Evolutionary conservation across 35 echinoderm and acorn worm species (phyloP), one percentile per base, ranked within the genome.

Genomic region (Lytechinus variegatus): DNA sequence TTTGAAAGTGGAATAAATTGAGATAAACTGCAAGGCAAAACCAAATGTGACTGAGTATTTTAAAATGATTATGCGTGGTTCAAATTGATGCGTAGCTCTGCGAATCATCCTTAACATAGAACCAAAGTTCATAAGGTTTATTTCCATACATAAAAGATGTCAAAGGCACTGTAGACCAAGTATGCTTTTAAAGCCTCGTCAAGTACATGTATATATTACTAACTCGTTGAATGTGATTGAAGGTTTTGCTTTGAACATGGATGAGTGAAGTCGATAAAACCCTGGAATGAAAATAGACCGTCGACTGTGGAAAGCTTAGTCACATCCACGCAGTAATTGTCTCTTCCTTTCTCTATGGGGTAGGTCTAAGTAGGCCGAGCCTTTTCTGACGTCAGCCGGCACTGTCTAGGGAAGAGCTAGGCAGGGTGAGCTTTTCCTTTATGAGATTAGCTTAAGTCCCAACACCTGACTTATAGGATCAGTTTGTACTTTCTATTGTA

Each of bases 301-400:
- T 33, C 24, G 52, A 27, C 88, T 14, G 27, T 19, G 52, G 88
- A 90, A 54, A 27, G 66, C 29, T 90, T 90, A 90, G 88, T 90
- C 88, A 90, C 52, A 90, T 90, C 88, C 88, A 44, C 88, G 29
- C 5, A 54, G 88, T 90, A 90, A 90, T 90, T 90, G 52, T 44
- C 88, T 90, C 88, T 90, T 90, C 88, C 88, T 54, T 90, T 90
- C 88, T 90, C 88, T 27, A 54, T 33, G 88, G 52, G 88, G 52
- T 44, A 27, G 88, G 88, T 10, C 16, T 21, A 54, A 54, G 27
- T 52, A 27, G 5, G 88, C 88, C 66, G 19, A 79, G 66, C 66
- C 66, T 79, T 4, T 16, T 4, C 16, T 90, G 88, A 90, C 88
- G 88, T 90, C 88, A 90, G 52, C 28, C 28, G 52, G 14, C 29